Conservation (phyloP, 2,888 invertebrate species). For the Neoitamus cyanurus region DNA sequence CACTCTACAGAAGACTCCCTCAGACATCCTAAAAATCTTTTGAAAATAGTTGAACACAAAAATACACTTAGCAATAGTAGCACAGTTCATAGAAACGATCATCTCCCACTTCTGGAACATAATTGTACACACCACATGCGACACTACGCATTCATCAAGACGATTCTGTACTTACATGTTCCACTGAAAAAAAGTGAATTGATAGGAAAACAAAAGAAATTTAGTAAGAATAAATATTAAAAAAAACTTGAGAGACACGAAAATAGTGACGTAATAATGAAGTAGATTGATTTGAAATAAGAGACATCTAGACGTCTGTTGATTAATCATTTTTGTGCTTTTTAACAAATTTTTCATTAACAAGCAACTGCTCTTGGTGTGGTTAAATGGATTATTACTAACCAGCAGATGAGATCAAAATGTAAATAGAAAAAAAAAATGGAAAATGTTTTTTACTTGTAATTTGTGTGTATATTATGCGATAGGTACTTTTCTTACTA, state of each 20-base stretch:
- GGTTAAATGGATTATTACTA: conserved; percentile 20
- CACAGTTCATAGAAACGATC: conserved; percentile 47
- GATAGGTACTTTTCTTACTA: conserved; percentile 24
- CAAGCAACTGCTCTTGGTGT: not conserved
- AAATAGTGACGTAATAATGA: not conserved
- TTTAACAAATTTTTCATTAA: conserved; percentile 19
- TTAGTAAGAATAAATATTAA: not conserved
- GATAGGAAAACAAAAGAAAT: not conserved
- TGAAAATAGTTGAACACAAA: not conserved
- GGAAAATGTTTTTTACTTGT: conserved; percentile 29
- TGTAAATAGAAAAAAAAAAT: conserved; percentile 20
- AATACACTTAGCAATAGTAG: conserved; percentile 25
- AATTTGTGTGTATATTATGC: conserved; percentile 15
- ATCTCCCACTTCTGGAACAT: conserved; percentile 7
- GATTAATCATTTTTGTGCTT: conserved; percentile 21
- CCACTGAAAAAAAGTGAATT: conserved; percentile 51
- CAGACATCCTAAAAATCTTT: not conserved
- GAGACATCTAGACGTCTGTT: conserved; percentile 3
- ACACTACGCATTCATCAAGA: conserved; percentile 28
- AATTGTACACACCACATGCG: not conserved
- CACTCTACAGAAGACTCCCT: conserved; percentile 42
- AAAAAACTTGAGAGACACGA: not conserved
- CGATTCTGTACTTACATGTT: conserved; percentile 53
- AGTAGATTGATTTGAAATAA: not conserved
- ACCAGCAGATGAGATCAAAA: not conserved